Base-by-base conservation (phyloP, 92 coral and sea anemone genomes). In the Desmophyllum pertusum region DNA sequence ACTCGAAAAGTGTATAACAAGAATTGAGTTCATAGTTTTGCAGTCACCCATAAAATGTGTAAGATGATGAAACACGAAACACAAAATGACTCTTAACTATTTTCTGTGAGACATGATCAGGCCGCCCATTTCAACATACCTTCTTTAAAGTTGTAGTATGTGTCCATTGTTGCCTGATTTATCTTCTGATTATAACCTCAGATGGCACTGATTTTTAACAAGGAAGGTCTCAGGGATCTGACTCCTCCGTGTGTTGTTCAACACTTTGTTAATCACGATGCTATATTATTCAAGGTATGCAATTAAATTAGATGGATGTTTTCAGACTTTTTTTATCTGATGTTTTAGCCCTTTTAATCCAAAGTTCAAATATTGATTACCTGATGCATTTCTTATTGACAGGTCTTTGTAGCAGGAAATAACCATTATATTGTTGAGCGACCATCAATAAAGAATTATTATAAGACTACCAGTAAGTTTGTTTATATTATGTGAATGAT, bases 381-480 rank as follows among this genome's bases (percentile, higher is more conserved):
- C 27, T 5, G 0, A 36, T 18, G 18, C 9, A 19, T 36, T 15
- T 21, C 42, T 38, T 4, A 67, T 53, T 53, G 29, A 10, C 81
- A 97, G 99, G 95, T 97, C 59, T 97, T 94, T 91, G 96, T 97
- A 27, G 98, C 96, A 57, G 99, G 95, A 65, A 89, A 97, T 61
- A 92, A 88, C 25, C 93, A 94, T 78, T 91, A 93, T 84, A 94
- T 91, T 76, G 96, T 93, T 33, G 83, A 89, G 46, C 86, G 99
- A 70, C 99, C 99, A 11, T 97, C 99, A 39, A 90, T 97, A 5
- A 92, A 91, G 91, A 97, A 97, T 68, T 91, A 94, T 75, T 94
- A 94, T 48, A 90, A 84, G 33, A 86, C 59, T 66, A 82, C 85
- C 76, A 91, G 98, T 92, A 52, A 35, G 88, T 85, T 64, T n/a